Conservation (phyloP, 2,113 vertebrate genomes). For the Colius striatus region DNA sequence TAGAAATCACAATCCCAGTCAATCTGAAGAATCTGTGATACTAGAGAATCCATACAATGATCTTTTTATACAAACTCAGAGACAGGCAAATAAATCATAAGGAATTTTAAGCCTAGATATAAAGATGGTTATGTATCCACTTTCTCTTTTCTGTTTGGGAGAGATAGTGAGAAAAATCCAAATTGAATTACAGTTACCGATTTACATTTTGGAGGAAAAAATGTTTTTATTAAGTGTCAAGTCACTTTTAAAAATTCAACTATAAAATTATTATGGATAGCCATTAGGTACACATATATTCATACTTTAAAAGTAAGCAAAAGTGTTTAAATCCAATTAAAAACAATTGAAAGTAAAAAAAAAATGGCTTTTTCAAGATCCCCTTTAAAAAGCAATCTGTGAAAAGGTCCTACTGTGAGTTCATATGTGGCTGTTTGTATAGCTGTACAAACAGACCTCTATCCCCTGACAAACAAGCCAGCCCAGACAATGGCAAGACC, state of each 20-base stretch:
- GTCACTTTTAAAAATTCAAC: not conserved
- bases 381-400: not conserved
- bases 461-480: not conserved
- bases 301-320: not conserved
- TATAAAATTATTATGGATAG: not conserved
- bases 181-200: not conserved
- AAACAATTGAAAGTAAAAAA: not conserved
- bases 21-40: not conserved
- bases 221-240: not conserved
- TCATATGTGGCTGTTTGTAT: not conserved
- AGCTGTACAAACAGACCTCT: not conserved
- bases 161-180: not conserved
- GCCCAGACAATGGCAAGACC: not conserved
- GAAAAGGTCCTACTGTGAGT: not conserved
- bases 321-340: not conserved
- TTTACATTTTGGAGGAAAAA: not conserved
- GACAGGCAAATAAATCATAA: not conserved
- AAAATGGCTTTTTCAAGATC: not conserved
- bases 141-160: not conserved
- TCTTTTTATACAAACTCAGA: not conserved
- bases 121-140: not conserved
- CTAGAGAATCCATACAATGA: not conserved
- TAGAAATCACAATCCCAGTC: not conserved
- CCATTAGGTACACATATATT: not conserved
- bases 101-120: not conserved